Percentiles rank a stretch among this genome's conserved stretches.
These are phyloP conservation scores for Gastrophryne carolinensis DNA, from an alignment of 2,797 vertebrate genomes.

Conservation along the genomic window DNA sequence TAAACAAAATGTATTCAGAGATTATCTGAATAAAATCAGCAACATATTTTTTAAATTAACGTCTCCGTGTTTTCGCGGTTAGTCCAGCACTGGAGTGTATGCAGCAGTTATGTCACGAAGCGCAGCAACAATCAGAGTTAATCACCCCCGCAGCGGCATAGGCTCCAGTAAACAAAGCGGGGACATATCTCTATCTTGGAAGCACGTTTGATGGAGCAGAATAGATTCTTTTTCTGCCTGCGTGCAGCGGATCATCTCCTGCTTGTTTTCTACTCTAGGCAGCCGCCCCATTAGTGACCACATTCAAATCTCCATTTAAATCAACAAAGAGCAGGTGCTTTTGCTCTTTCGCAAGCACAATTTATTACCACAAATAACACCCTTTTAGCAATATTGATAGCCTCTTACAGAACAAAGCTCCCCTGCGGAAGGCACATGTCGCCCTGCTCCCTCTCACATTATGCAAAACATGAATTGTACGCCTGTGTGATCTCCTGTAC, in stretches of 20 bases:
- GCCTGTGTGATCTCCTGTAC: too few relatives aligned
- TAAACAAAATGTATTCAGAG: too few relatives aligned
- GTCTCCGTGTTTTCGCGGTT: too few relatives aligned
- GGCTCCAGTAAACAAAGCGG: slow-evolving; percentile 13
- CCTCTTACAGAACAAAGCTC: slow-evolving; percentile 14
- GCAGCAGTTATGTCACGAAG: not conserved
- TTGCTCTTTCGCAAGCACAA: not conserved
- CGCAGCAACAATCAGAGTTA: not conserved
- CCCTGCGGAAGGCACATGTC: not conserved
- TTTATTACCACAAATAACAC: slow-evolving; percentile 39
- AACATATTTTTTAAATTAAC: too few relatives aligned
- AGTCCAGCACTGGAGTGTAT: not conserved
- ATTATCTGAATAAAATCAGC: too few relatives aligned
- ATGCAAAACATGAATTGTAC: not conserved
- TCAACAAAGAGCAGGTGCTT: slow-evolving; percentile 66
- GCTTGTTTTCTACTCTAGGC: slow-evolving; percentile 53
- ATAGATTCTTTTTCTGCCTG: slow-evolving; percentile 47
- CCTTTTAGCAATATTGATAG: slow-evolving; percentile 24
- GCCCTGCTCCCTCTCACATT: not conserved
- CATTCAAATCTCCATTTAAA: slow-evolving; percentile 53
- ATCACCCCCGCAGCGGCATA: slow-evolving; percentile 11
- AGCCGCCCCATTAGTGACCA: slow-evolving; percentile 59
- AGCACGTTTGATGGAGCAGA: slow-evolving; percentile 15
- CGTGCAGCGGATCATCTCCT: slow-evolving; percentile 54
- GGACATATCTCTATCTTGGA: slow-evolving; percentile 10